phyloP scores from a whole-genome alignment of 2,113 vertebrate species.

The Morphnarchus princeps region DNA sequence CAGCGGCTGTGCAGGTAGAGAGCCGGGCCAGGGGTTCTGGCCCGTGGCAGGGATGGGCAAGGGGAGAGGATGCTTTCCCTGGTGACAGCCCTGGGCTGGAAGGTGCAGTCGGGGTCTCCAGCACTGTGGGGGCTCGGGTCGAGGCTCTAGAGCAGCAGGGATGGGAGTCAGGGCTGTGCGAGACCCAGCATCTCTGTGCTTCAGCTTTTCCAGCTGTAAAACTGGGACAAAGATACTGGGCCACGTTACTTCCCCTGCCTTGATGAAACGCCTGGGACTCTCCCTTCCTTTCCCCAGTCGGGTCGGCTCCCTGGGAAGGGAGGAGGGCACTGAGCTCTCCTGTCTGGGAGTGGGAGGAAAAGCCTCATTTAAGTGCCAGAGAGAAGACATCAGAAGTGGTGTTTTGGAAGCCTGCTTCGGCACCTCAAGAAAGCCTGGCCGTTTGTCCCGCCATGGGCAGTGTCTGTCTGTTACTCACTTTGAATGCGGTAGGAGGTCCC shows the following conservation, averaged over 20 bases:
- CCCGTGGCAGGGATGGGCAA: accelerated
- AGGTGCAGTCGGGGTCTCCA: neutral
- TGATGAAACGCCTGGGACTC: neutral
- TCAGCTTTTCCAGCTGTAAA: slow-evolving; percentile 13
- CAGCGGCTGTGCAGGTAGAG: neutral
- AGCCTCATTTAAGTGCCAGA: neutral
- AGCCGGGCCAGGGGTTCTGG: accelerated
- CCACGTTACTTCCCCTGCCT: neutral
- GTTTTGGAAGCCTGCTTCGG: neutral
- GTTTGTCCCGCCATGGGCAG: neutral
- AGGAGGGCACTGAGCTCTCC: accelerated
- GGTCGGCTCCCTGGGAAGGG: neutral
- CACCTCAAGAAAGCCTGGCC: accelerated
- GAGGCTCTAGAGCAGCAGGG: neutral
- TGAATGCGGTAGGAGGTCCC: neutral
- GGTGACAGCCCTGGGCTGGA: neutral
- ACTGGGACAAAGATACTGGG: neutral
- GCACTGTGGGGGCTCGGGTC: accelerated
- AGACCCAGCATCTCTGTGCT: neutral
- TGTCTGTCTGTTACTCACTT: accelerated
- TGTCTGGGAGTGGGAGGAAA: neutral
- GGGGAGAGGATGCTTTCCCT: neutral
- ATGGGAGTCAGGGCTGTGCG: neutral
- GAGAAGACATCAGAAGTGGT: neutral
- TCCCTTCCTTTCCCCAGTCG: neutral